A percentile compares a stretch with the other conserved stretches of the same genome.
phyloP scores from a whole-genome alignment of 2,113 vertebrate genomes.

The Hassar affinis region DNA sequence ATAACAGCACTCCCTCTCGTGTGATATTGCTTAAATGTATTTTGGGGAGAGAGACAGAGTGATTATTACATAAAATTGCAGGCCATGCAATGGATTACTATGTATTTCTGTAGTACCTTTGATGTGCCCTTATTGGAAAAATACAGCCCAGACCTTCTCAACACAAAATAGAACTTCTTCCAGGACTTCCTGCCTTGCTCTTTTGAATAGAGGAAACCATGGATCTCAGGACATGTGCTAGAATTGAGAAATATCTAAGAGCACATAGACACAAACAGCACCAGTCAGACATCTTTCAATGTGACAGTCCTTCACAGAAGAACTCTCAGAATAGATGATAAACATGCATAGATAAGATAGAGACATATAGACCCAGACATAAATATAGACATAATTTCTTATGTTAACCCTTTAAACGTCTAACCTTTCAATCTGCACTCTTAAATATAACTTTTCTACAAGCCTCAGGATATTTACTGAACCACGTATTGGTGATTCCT shows the following conservation, averaged over 20 bases:
- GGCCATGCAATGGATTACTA: not conserved
- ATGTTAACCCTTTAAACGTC: not conserved
- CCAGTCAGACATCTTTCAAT: not conserved
- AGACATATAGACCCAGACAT: no score
- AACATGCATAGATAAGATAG: not conserved
- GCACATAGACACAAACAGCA: not conserved
- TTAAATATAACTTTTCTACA: not conserved
- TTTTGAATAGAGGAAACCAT: constrained; percentile 89
- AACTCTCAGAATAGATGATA: not conserved
- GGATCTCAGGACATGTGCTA: constrained; percentile 92
- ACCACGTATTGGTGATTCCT: not conserved
- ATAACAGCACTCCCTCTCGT: no score
- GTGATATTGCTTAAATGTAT: not conserved
- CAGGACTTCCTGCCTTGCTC: constrained; percentile 92
- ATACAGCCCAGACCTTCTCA: constrained; percentile 94
- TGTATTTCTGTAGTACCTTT: constrained; percentile 74
- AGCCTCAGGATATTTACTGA: not conserved
- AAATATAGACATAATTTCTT: not conserved
- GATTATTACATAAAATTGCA: not conserved
- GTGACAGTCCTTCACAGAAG: constrained; percentile 3
- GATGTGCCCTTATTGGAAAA: constrained; percentile 96
- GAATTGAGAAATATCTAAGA: constrained; percentile 90
- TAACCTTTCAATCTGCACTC: not conserved
- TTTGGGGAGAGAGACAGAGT: not conserved
- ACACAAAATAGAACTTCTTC: constrained; percentile 92